Base-by-base conservation (phyloP, 2,888 invertebrate genomes). In the Caenorhabditis uteleia region DNA sequence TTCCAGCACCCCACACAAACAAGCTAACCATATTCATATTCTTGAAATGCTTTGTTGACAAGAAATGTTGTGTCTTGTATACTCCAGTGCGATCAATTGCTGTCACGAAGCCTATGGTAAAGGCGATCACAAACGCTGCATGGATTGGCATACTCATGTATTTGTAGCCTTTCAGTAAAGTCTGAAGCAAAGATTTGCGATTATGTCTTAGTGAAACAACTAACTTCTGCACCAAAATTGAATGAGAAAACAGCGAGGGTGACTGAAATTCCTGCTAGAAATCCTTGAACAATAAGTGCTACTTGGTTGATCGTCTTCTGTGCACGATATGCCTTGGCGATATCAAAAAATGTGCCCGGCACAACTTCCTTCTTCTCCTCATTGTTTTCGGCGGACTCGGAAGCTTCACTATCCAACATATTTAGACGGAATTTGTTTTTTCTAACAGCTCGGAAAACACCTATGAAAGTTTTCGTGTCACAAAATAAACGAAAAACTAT, bases 181-280 rank as follows among this genome's bases (percentile, higher is more conserved):
- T 21, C 20, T 33, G 7, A 10, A 10, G 18, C 6, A n/a, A n/a
- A n/a, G n/a, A n/a, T n/a, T n/a, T n/a, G n/a, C n/a, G n/a, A n/a
- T n/a, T 29, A 29, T 10, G 14, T 10, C 31, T 10, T 29, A 10
- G 33, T 42, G 31, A 38, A 34, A 31, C 31, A n/a, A 7, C 51
- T 25, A 14, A 68, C 69, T n/a, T 60, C 46, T 20, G 58, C 59
- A n/a, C 69, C 68, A 33, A 78, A 67, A 23, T 77, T 70, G 40
- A 76, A 69, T 5, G 77, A 69, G 40, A 77, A 73, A 12, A 77
- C 54, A 1, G 72, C 56, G 21, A 75, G 60, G 18, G 64, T 74
- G 2, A 76, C 60, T 1, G 76, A 61, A 2, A 78, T 45, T 14
- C 78, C 78, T 3, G 77, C 72, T 8, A 77, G 47, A 26, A 71